Evolutionary conservation across 2,888 invertebrate species (phyloP), one percentile per base, ranked within the genome.

Genomic region (Macrosiphum euphorbiae): DNA sequence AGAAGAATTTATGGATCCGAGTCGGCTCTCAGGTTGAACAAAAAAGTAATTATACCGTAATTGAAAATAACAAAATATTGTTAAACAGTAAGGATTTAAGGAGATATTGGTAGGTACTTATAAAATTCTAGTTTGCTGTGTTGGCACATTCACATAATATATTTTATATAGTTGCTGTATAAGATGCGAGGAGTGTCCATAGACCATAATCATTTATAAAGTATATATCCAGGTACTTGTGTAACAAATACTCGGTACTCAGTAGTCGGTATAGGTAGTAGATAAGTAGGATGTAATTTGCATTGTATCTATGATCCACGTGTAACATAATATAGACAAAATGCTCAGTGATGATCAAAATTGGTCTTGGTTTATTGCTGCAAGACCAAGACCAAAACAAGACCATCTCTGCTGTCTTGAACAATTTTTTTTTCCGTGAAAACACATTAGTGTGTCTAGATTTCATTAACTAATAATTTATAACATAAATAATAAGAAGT

Each of bases 1-100:
- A 55, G 89, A n/a, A 93, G 24, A n/a, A 93, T 93, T n/a, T 89
- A 58, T 67, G 84, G 47, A 47, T 89, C 89, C n/a, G 58, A 88
- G 24, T 92, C 92, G 10, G 41, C 28, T 26, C 8, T 58, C 3
- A 55, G 13, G 26, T 35, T 55, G 13, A 13, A 26, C 44, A 84
- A 89, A 85, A 93, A 93, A 84, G 92, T 93, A 44, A 93, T 84
- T 3, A 50, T 47, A n/a, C 1, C 3, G n/a, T 26, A 24, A 16
- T 52, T 41, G 10, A 13, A 28, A 47, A 47, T 55, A 52, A 55
- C 28, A 88, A 44, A 41, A 55, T 35, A 78, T 35, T 35, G 3
- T 41, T 78, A 35, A 35, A 24, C 5, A 7, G 78, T 3, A 7
- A 4, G 44, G 44, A 44, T 44, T 44, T 78, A 78, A 3, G 8